A percentile compares a stretch with the other conserved stretches of the same genome.
Conservation (phyloP, 2,888 invertebrate genomes). For the Mythimna pallens region DNA sequence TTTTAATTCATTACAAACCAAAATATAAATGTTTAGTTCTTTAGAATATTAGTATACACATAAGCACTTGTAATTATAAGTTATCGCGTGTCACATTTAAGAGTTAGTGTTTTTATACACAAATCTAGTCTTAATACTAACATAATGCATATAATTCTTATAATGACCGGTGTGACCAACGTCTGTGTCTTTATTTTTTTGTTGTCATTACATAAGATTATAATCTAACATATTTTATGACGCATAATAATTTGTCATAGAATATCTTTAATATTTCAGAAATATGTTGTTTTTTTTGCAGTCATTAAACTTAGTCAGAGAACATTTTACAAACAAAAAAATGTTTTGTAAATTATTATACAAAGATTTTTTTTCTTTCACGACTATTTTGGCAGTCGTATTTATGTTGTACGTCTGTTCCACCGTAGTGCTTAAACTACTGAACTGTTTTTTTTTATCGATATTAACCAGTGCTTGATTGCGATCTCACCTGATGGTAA, state of each 20-base stretch:
- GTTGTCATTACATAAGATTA: slow-evolving; percentile 34
- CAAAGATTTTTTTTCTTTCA: too few species aligned
- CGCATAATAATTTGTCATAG: slow-evolving; percentile 15
- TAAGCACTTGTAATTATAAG: background rate
- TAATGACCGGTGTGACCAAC: slow-evolving; percentile 38
- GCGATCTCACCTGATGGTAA: too few species aligned
- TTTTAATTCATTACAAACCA: too few species aligned
- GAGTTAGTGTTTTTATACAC: background rate
- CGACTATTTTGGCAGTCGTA: too few species aligned
- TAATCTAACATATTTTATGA: slow-evolving; percentile 31
- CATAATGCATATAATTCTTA: slow-evolving; percentile 24
- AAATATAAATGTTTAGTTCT: too few species aligned
- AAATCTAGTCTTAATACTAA: slow-evolving; percentile 1
- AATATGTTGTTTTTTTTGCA: slow-evolving; percentile 38
- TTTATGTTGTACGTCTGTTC: too few species aligned
- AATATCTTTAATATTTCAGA: slow-evolving; percentile 12
- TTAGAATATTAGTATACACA: too few species aligned
- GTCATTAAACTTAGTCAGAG: slow-evolving; percentile 27
- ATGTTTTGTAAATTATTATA: background rate
- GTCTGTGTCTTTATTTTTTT: slow-evolving; percentile 33
- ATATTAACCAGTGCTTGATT: too few species aligned
- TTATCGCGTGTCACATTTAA: background rate
- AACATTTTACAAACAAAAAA: background rate
- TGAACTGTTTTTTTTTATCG: too few species aligned
- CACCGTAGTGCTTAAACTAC: too few species aligned